Percentiles rank a stretch among this genome's conserved stretches.
These are phyloP conservation scores for Clavelina lepadiformis DNA, from an alignment of 23 tunicate species.

Conservation along the genomic window DNA sequence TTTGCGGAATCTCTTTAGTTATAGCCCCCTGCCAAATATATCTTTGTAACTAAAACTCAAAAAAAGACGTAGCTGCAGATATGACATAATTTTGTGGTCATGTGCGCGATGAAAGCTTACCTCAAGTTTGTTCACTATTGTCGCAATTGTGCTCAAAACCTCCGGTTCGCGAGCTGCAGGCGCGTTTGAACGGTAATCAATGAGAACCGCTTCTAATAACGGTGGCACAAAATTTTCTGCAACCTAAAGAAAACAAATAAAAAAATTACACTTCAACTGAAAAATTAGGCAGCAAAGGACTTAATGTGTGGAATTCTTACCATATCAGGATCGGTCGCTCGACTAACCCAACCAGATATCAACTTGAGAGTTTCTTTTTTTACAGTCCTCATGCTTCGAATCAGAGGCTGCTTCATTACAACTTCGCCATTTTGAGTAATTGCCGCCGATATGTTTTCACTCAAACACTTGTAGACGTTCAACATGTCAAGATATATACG, in stretches of 20 bases:
- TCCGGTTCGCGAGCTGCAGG: constrained; percentile 99
- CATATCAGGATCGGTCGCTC: constrained; percentile 91
- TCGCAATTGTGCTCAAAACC: constrained; percentile 84
- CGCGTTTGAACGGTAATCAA: constrained; percentile 92
- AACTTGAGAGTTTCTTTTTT: constrained; percentile 95
- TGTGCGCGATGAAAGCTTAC: too few relatives aligned
- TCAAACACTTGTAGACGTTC: constrained; percentile 97
- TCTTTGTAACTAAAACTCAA: background rate
- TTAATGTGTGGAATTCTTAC: constrained; percentile 19
- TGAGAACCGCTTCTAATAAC: constrained; percentile 86
- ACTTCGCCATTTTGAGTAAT: constrained; percentile 86
- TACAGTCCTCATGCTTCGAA: constrained; percentile 93
- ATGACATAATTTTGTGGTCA: background rate
- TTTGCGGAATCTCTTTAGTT: constrained; percentile 94
- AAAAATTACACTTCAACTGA: background rate
- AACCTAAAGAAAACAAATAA: constrained; percentile 36
- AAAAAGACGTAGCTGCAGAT: background rate
- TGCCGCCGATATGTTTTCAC: constrained; percentile 97
- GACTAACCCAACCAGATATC: constrained; percentile 92
- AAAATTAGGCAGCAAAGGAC: background rate
- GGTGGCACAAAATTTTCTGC: constrained; percentile 95
- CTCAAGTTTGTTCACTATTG: constrained; percentile 86
- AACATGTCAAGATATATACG: constrained; percentile 98
- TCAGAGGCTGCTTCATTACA: constrained; percentile 92
- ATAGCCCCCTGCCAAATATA: constrained; percentile 46